Percentiles rank a stretch among this genome's conserved stretches.
Conservation (phyloP, 1,140 invertebrate genomes). For the Drosophila truncata region DNA sequence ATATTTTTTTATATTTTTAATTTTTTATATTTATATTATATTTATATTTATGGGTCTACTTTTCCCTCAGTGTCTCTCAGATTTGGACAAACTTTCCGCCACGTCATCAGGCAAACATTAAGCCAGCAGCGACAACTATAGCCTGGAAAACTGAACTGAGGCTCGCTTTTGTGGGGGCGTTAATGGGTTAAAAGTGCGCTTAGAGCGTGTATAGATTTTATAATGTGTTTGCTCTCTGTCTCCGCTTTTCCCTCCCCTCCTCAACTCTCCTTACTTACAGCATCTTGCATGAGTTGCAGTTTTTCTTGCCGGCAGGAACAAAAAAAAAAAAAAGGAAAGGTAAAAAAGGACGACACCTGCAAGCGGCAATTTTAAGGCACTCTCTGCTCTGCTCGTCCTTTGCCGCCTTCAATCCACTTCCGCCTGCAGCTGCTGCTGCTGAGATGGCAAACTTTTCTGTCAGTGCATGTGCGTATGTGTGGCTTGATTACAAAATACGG, state of each 20-base stretch:
- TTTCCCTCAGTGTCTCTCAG: conserved; percentile 1
- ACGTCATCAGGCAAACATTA: conserved; percentile 73
- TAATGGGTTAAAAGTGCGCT: conserved; percentile 82
- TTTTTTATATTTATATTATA: not conserved
- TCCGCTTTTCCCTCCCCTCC: not conserved
- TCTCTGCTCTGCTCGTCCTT: conserved; percentile 24
- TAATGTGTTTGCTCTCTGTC: conserved; percentile 71
- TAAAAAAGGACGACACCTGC: conserved; percentile 56
- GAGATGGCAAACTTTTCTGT: conserved; percentile 66
- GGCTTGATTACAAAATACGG: conserved; percentile 79
- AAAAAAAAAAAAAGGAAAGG: conserved; percentile 20
- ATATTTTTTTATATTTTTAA: not conserved
- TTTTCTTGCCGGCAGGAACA: conserved; percentile 20
- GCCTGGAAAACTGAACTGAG: conserved; percentile 28
- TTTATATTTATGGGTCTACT: no score
- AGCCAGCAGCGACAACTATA: conserved; percentile 37
- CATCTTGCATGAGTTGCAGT: conserved; percentile 68
- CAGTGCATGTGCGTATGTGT: conserved; percentile 39
- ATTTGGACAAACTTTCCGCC: conserved; percentile 61
- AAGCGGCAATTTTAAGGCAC: conserved; percentile 42
- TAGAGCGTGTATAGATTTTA: conserved; percentile 79
- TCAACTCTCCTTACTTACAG: not conserved
- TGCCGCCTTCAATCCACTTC: conserved; percentile 65
- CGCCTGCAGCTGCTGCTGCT: conserved; percentile 61
- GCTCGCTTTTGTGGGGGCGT: conserved; percentile 59